Percentiles rank a stretch among this genome's conserved stretches.
phyloP scores from a whole-genome alignment of 2,113 vertebrate genomes.

The Sterna hirundo region DNA sequence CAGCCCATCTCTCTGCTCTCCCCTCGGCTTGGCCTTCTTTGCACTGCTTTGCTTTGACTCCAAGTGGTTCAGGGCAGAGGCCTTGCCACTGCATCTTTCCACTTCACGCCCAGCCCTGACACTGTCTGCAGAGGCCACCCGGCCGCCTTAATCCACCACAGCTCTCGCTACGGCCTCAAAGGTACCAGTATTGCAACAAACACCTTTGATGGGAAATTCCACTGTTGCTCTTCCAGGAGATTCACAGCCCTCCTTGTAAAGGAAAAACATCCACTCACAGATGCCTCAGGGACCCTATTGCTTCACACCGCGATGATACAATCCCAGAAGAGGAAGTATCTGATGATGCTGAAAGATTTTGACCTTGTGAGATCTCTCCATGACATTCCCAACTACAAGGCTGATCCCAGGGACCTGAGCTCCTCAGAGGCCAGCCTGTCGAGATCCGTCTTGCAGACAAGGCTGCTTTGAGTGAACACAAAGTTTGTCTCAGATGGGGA shows the following conservation, averaged over 20 bases:
- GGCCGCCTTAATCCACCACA: background rate
- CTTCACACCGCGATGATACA: background rate
- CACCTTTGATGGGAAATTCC: constrained; percentile 32
- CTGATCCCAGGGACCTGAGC: background rate
- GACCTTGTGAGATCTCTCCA: background rate
- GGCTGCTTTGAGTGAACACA: background rate
- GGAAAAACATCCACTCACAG: background rate
- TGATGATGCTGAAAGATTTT: background rate
- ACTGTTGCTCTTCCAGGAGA: constrained; percentile 11
- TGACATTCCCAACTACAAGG: background rate
- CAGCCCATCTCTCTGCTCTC: background rate
- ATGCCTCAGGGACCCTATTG: constrained; percentile 18
- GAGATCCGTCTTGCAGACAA: background rate
- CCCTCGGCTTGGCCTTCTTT: background rate
- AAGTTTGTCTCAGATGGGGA: background rate
- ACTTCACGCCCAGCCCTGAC: background rate
- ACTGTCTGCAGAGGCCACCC: background rate
- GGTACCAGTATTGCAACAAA: background rate
- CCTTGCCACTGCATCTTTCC: background rate
- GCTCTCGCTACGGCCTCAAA: background rate
- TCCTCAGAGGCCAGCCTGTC: background rate
- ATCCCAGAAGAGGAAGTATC: constrained; percentile 15
- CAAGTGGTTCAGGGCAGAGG: background rate
- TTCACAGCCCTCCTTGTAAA: background rate
- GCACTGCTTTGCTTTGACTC: background rate